A percentile compares a stretch with the other conserved stretches of the same genome.
Conservation (phyloP, 2,888 invertebrate species). For the Trichogramma evanescens region DNA sequence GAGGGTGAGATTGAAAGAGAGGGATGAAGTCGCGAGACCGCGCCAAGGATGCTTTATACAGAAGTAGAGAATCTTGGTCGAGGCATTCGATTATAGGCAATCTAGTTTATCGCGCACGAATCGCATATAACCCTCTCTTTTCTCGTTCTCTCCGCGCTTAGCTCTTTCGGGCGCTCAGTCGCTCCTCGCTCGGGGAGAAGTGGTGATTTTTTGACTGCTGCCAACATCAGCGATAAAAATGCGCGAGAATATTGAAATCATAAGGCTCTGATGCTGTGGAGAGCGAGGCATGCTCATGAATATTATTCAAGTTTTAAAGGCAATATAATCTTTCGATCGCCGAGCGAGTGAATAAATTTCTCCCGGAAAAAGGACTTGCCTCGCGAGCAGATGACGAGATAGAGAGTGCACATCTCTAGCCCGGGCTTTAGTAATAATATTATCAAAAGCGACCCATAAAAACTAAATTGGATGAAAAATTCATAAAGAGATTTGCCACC, state of each 20-base stretch:
- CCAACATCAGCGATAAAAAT: slow-evolving; percentile 8
- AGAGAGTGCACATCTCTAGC: too few relatives aligned
- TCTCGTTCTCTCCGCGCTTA: too few relatives aligned
- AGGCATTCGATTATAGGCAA: slow-evolving; percentile 19
- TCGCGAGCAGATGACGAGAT: too few relatives aligned
- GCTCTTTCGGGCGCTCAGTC: too few relatives aligned
- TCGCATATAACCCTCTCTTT: slow-evolving; percentile 13
- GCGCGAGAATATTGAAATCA: slow-evolving; percentile 41
- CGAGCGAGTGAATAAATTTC: slow-evolving; percentile 39
- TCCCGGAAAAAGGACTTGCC: too few relatives aligned
- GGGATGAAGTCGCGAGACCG: not conserved
- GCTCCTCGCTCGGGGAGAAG: slow-evolving; percentile 3
- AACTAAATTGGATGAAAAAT: too few relatives aligned
- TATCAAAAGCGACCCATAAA: too few relatives aligned
- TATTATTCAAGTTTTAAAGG: slow-evolving; percentile 43
- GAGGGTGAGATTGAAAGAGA: not conserved
- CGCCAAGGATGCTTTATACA: not conserved
- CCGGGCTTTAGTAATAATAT: too few relatives aligned
- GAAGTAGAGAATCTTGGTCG: slow-evolving; percentile 6
- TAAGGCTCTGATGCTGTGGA: slow-evolving; percentile 26
- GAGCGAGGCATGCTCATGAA: slow-evolving; percentile 34
- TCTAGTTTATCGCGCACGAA: slow-evolving; percentile 18
- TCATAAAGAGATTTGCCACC: too few relatives aligned
- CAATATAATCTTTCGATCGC: slow-evolving; percentile 43
- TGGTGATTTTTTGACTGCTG: slow-evolving; percentile 36